Conservation (phyloP, 23 tunicate species). For the Diplosoma virens region DNA sequence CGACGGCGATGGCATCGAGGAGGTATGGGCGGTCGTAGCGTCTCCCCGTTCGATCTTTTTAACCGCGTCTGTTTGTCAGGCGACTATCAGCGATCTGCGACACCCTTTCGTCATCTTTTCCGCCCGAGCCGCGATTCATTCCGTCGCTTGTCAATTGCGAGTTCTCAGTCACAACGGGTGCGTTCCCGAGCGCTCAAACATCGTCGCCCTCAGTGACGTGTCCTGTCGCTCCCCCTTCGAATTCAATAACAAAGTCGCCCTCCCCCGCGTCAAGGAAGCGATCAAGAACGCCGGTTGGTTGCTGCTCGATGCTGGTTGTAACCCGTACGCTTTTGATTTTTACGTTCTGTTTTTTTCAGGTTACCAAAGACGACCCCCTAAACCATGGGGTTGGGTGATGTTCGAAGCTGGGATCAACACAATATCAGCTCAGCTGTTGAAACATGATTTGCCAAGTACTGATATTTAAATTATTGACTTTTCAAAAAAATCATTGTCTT, state of each 20-base stretch:
- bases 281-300: conserved; percentile 14
- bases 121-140: conserved; percentile 52
- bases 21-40: too few species aligned
- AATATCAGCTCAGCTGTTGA: conserved; percentile 41
- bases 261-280: conserved; percentile 31
- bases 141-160: conserved; percentile 69
- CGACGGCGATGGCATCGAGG: conserved; percentile 11
- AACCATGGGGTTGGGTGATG: conserved; percentile 98
- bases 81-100: too few species aligned
- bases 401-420: conserved; percentile 81
- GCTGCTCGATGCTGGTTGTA: background rate
- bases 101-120: conserved; percentile 23
- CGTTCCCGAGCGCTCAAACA: conserved; percentile 63
- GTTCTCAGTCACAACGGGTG: conserved; percentile 60
- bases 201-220: conserved; percentile 54
- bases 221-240: conserved; percentile 57
- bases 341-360: background rate
- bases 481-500: too few species aligned
- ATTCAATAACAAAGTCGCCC: conserved; percentile 31
- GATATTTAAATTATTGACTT: too few species aligned
- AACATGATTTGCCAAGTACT: conserved; percentile 24
- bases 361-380: conserved; percentile 48
- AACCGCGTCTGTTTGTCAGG: too few species aligned
- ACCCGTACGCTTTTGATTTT: background rate
- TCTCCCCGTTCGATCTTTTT: too few species aligned